phyloP scores from a whole-genome alignment of 2,113 vertebrate genomes.

The Microtus richardsoni region DNA sequence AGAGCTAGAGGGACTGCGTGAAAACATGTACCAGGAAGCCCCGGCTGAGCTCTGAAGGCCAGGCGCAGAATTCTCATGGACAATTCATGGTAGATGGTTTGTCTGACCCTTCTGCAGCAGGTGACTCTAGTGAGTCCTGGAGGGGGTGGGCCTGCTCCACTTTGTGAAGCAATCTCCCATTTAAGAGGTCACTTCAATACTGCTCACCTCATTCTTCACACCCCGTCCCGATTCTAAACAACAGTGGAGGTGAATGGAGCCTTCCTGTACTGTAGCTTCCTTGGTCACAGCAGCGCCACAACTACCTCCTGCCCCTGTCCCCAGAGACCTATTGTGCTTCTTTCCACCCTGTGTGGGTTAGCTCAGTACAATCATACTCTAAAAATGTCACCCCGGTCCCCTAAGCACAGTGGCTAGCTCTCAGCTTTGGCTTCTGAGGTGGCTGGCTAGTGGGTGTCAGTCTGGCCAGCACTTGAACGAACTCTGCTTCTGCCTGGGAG shows the following conservation, averaged over 20 bases:
- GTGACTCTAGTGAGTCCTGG: not conserved
- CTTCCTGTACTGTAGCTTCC: not conserved
- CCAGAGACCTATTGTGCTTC: not conserved
- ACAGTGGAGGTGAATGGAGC: not conserved
- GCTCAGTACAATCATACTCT: not conserved
- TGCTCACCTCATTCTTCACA: accelerated
- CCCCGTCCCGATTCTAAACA: not conserved
- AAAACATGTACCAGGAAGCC: accelerated
- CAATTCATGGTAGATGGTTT: not conserved
- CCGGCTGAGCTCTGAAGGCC: not conserved
- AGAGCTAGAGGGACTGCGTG: not conserved
- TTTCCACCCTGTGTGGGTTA: accelerated
- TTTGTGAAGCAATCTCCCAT: not conserved
- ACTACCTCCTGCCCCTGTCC: not conserved
- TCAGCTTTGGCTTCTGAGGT: not conserved
- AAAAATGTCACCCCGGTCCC: not conserved
- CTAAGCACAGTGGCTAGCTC: not conserved
- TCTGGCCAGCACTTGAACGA: not conserved
- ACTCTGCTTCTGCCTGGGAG: not conserved
- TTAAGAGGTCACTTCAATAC: not conserved
- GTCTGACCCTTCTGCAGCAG: not conserved
- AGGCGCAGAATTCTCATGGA: accelerated
- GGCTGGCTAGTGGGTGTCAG: too few species aligned
- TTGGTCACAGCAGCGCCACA: accelerated
- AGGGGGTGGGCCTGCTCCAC: accelerated